A percentile compares a stretch with the other conserved stretches of the same genome.
phyloP scores from a whole-genome alignment of 2,888 invertebrate genomes.

The Sceliomorpha sp. region DNA sequence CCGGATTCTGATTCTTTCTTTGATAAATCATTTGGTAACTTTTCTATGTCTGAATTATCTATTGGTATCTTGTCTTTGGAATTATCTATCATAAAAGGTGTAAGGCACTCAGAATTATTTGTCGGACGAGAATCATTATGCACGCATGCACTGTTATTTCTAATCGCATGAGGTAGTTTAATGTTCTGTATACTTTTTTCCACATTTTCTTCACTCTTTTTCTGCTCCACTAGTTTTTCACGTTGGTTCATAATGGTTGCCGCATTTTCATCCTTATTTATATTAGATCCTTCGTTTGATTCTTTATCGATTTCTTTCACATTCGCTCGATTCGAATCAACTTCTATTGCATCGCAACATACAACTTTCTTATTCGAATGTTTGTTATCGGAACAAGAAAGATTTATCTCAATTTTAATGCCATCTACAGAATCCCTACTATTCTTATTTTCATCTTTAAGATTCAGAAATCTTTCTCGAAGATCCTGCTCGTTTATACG shows the following conservation, averaged over 20 bases:
- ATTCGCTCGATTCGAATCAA: too few relatives aligned
- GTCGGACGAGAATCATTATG: conserved; percentile 23
- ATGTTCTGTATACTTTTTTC: conserved; percentile 15
- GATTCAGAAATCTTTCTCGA: conserved; percentile 41
- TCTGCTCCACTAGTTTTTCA: conserved; percentile 1
- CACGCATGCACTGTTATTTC: conserved; percentile 11
- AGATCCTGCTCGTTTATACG: conserved; percentile 66
- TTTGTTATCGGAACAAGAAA: conserved; percentile 71
- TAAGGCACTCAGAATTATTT: conserved; percentile 40
- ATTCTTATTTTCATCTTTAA: conserved; percentile 51
- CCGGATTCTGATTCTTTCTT: too few relatives aligned
- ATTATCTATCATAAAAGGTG: conserved; percentile 21
- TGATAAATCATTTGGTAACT: not conserved
- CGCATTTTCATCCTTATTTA: not conserved
- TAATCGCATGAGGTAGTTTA: conserved; percentile 33
- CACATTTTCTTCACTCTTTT: not conserved
- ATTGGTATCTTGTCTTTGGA: conserved; percentile 11
- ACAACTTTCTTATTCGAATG: conserved; percentile 5
- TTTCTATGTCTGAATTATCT: conserved; percentile 4
- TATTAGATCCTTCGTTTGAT: not conserved
- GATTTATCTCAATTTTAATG: conserved; percentile 76
- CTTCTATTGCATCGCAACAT: conserved; percentile 3
- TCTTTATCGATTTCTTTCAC: not conserved
- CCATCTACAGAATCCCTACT: conserved; percentile 63
- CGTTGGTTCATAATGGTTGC: not conserved